Evolutionary conservation across 2,797 vertebrate genomes (phyloP).

Genomic region (Hyperoplus immaculatus): DNA sequence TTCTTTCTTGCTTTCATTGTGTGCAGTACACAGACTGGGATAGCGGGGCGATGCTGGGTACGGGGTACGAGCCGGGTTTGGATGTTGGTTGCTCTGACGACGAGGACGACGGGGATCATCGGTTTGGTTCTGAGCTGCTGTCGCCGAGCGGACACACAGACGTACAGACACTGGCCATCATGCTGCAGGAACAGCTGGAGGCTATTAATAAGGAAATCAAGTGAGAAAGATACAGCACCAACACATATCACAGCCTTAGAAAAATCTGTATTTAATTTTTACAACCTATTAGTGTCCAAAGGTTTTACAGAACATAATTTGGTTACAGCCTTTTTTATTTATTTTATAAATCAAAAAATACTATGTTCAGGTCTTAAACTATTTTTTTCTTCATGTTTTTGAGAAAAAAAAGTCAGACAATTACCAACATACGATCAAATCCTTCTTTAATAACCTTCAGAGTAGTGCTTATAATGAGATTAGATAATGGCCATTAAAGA

Average conservation of each 20-base stretch:
- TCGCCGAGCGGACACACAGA: slow-evolving; percentile 92
- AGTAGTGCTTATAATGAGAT: no score
- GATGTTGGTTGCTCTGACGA: slow-evolving; percentile 84
- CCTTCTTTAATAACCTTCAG: no score
- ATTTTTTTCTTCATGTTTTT: no score
- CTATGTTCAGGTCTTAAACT: no score
- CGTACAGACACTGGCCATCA: slow-evolving; percentile 92
- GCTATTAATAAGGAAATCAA: slow-evolving; percentile 95
- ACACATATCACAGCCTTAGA: slow-evolving; percentile 12
- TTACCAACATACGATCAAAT: no score
- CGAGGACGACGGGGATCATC: slow-evolving; percentile 85
- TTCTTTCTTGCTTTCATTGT: background rate
- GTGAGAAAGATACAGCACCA: slow-evolving; percentile 74
- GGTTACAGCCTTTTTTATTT: no score
- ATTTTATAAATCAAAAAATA: no score
- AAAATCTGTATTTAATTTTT: background rate
- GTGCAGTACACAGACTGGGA: slow-evolving; percentile 89
- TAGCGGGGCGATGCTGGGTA: slow-evolving; percentile 74
- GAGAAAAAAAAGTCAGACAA: no score
- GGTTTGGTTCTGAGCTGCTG: slow-evolving; percentile 87
- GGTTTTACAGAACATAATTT: no score
- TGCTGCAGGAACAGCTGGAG: slow-evolving; percentile 93
- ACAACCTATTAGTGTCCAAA: no score
- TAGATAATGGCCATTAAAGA: no score
- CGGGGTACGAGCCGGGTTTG: slow-evolving; percentile 80